Evolutionary conservation across 2,797 vertebrate species (phyloP), one percentile per base, ranked within the genome.

Genomic region (Alectoris magna): DNA sequence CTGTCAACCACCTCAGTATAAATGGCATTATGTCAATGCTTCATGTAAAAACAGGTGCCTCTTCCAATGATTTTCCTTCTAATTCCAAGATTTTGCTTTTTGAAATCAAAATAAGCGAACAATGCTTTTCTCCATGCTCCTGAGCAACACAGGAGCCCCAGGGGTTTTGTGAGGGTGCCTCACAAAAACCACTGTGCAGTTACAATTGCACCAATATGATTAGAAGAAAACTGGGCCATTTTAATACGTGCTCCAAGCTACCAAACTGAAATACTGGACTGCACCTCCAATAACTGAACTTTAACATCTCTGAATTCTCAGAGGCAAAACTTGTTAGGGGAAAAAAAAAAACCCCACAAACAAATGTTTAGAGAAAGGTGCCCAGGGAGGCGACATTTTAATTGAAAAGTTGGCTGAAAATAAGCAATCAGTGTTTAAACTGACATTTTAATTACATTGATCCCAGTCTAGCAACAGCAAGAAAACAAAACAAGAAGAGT

Each of bases 81-180:
- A 68, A 44, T 26, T 82, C 34, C 58, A 38, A n/a, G 64, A 44
- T 21, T 72, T 83, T 77, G 39, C 78, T 81, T 93, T 87, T 63
- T 71, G 80, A 91, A 95, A 78, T 44, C 38, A 87, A 76, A 62
- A 59, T 29, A 62, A 39, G 38, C 49, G 56, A 88, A 93, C 34
- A 90, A 67, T 38, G 73, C 6, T 81, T 41, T 86, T 55, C 67
- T 86, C 88, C 90, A 22, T 2, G 16, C 43, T 88, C 60, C 44
- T 64, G 76, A 62, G 58, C 83, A 84, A 78, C 41, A 27, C 36
- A 73, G 38, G 38, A 55, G 46, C 41, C 56, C 34, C 34, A 34
- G 34, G 34, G 34, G 34, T 34, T 34, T 34, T 34, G 34, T 34
- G 34, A 34, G 34, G 34, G 34, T 34, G 34, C 34, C 48, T 69